Base-by-base conservation (phyloP, 2,797 vertebrate species). In the Thripadectes ignobilis region DNA sequence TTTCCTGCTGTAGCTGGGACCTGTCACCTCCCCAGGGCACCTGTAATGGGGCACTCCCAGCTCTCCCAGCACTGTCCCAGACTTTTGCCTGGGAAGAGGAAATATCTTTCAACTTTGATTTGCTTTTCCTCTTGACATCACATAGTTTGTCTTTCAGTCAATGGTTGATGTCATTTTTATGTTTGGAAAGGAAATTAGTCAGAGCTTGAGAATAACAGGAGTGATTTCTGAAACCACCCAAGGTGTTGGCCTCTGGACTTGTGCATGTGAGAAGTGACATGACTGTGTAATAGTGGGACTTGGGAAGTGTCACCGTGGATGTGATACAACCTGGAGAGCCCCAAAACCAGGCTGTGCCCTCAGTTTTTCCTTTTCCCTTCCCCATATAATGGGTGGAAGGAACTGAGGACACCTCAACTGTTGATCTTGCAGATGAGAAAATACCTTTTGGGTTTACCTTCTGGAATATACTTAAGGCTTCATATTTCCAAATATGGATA, bases 161-260 rank as follows among this genome's bases (percentile, higher is more conserved):
- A 19, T 24, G 30, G 43, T 1, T 88, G 82, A 86, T 77, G 71
- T 66, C 9, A 82, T 88, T 88, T 54, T 86, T 66, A 8, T 43
- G 41, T 90, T 90, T 85, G 66, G 46, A 67, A 63, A 93, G 74
- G 78, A 85, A 83, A 84, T 93, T 63, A 92, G 79, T 89, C 94
- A 95, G 76, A 85, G 51, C 7, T 65, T n/a, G 57, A 77, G 27
- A 24, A 23, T 65, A 48, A 14, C 23, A 66, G 43, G 46, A 68
- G 22, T 15, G 54, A 62, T 62, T 80, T 41, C 66, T 61, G 17
- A 21, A 57, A 38, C 17, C 1, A 1, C 24, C 58, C 26, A 12
- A 41, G 16, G 27, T 45, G 19, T 14, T 21, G 1, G 3, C 29
- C 23, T 79, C 58, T 49, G n/a, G 58, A 22, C 36, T 63, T 32